A percentile compares a stretch with the other conserved stretches of the same genome.
Conservation (phyloP, 2,797 vertebrate species). For the Brachymystax lenok region DNA sequence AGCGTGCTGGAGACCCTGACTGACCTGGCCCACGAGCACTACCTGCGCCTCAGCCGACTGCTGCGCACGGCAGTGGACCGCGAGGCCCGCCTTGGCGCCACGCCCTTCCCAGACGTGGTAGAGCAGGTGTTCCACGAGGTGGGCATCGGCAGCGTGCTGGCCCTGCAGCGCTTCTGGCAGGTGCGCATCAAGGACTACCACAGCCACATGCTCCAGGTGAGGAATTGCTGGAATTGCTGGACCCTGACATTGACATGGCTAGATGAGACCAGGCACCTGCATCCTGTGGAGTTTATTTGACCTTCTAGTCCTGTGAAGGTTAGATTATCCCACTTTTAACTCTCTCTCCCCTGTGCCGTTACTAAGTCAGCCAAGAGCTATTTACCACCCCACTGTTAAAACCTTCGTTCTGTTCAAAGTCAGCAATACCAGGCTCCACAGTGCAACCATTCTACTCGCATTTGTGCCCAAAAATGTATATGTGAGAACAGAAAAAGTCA, state of each 20-base stretch:
- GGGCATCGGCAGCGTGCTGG: constrained; percentile 93
- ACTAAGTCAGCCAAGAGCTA: neutral
- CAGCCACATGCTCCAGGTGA: constrained; percentile 96
- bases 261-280: neutral
- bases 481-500: too few species aligned
- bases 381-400: neutral
- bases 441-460: too few species aligned
- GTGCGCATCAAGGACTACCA: constrained; percentile 98
- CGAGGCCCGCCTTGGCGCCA: constrained; percentile 89
- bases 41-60: constrained; percentile 88
- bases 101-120: constrained; percentile 92
- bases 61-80: constrained; percentile 91
- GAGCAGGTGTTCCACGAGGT: constrained; percentile 97
- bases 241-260: neutral
- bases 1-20: constrained; percentile 95
- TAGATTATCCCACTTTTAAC: neutral
- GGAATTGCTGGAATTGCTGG: constrained; percentile 15
- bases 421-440: constrained; percentile 70
- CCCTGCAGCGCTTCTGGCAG: constrained; percentile 97
- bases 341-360: neutral
- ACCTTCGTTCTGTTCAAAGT: constrained; percentile 75
- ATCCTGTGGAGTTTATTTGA: neutral
- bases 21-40: constrained; percentile 92
- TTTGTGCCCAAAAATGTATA: too few species aligned
- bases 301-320: neutral